Evolutionary conservation across 2,888 invertebrate species (phyloP), one percentile per base, ranked within the genome.

Genomic region (Ochropleura leucogaster): DNA sequence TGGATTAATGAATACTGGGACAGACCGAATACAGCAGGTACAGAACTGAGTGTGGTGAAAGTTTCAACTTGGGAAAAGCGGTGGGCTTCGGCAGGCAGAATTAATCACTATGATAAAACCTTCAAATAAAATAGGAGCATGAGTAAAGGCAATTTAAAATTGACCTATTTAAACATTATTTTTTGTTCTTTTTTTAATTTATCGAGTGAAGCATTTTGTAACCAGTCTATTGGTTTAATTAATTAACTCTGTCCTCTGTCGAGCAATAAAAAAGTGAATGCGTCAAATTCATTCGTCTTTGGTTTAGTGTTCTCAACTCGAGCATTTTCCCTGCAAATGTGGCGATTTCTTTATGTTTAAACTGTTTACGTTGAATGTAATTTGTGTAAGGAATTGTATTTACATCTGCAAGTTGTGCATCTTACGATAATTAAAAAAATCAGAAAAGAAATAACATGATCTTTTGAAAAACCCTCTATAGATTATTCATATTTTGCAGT

Each of bases 241-340:
- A 6, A 14, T 30, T 3, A 20, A 9, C 1, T 20, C n/a, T 0
- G 12, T 70, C 59, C 7, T 49, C 49, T 57, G 18, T n/a, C 8
- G 0, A n/a, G 30, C 44, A 51, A 60, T 74, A 74, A 60, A 72
- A 72, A 75, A 51, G n/a, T 44, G 0, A 44, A 30, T 30, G 60
- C 46, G 72, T 40, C 72, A 62, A 46, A 46, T n/a, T 16, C 8
- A 46, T 9, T 51, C 12, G 14, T 57, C n/a, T 74, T 44, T 75
- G 49, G 40, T 47, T 46, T 16, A 53, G 53, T 71, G 72, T 51
- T 70, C 10, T 16, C 44, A 44, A 6, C 5, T 7, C 6, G 30
- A 14, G 10, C 3, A 3, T 30, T 14, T 44, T 72, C 9, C 44
- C 70, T 18, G 0, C 51, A 30, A 14, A 0, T 51, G 3, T 9